Conservation (phyloP, 2,113 vertebrate genomes). For the Terrapene triunguis region DNA sequence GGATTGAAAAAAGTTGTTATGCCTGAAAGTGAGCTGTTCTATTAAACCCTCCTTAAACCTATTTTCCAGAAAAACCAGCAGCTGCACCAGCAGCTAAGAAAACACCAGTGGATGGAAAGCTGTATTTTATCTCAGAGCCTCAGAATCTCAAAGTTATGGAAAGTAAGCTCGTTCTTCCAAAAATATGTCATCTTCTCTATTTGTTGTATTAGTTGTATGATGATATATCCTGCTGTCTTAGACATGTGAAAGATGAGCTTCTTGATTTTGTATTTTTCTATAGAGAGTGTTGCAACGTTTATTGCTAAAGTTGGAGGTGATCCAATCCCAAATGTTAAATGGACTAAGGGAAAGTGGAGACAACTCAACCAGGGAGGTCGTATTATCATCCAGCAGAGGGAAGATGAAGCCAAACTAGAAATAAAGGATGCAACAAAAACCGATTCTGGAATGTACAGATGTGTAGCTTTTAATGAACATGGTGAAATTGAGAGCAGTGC, state of each 20-base stretch:
- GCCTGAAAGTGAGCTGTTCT: neutral
- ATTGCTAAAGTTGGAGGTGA: conserved; percentile 97
- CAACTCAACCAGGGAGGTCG: conserved; percentile 96
- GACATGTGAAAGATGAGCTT: conserved; percentile 3
- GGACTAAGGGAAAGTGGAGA: conserved; percentile 99
- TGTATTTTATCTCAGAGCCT: conserved; percentile 96
- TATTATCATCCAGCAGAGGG: conserved; percentile 90
- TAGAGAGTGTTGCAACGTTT: conserved; percentile 95
- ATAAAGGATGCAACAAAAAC: conserved; percentile 91
- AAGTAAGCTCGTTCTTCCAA: conserved; percentile 85
- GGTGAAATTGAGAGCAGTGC: conserved; percentile 92
- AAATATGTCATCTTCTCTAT: neutral
- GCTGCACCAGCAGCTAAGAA: conserved; percentile 80
- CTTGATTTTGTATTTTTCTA: conserved; percentile 43
- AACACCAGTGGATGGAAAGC: conserved; percentile 86
- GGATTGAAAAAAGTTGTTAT: neutral
- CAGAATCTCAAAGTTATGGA: conserved; percentile 86
- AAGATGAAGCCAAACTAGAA: conserved; percentile 91
- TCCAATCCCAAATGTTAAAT: conserved; percentile 96
- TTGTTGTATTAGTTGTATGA: neutral
- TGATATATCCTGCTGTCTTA: neutral
- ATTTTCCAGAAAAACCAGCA: conserved; percentile 86
- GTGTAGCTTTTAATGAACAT: conserved; percentile 90
- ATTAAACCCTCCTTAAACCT: neutral
- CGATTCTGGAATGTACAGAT: conserved; percentile 92